A percentile compares a stretch with the other conserved stretches of the same genome.
Evolutionary conservation across 2,797 vertebrate genomes (phyloP).

Genomic region (Mus spretus): DNA sequence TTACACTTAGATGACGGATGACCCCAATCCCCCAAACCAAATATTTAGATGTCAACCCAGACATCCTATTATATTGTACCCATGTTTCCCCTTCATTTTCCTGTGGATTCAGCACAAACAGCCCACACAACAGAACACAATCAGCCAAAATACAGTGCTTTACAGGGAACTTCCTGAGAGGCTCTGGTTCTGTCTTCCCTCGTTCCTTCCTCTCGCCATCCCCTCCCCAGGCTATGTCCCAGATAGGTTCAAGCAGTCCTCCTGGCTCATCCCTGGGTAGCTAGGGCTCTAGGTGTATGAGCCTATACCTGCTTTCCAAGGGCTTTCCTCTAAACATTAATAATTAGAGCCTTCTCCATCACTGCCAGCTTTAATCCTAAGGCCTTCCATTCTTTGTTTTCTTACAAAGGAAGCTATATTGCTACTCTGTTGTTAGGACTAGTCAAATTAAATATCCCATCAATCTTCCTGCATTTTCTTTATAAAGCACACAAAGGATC

Average conservation of each 20-base stretch:
- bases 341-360: not conserved
- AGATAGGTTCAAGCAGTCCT: not conserved
- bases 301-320: not conserved
- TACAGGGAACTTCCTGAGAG: not conserved
- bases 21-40: conserved; percentile 39
- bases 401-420: not conserved
- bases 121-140: not conserved
- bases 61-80: conserved; percentile 37
- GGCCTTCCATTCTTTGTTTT: not conserved
- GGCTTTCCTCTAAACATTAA: not conserved
- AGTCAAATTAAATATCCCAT: not conserved
- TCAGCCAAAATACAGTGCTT: not conserved
- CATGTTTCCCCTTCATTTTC: not conserved
- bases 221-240: not conserved
- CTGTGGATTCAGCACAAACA: not conserved
- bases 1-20: not conserved
- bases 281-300: not conserved
- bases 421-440: not conserved
- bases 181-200: not conserved
- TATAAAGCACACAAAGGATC: not conserved
- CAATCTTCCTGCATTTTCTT: not conserved
- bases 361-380: not conserved
- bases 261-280: not conserved
- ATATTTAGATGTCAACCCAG: not conserved
- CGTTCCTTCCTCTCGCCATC: not conserved